These are phyloP conservation scores for Tipula unca DNA, from an alignment of 2,888 invertebrate genomes.

Conservation along the genomic window DNA sequence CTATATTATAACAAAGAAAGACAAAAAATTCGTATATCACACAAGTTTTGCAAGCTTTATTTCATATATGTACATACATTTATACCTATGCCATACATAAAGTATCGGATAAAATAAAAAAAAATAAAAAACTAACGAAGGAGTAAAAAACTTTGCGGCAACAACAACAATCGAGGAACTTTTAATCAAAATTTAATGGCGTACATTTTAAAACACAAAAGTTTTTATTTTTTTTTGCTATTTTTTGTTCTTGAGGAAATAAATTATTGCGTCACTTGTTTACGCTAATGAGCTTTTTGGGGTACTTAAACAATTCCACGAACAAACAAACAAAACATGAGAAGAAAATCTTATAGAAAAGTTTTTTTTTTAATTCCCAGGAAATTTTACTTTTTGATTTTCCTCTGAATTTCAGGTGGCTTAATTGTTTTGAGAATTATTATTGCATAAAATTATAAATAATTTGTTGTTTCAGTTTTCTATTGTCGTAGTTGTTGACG, in stretches of 20 bases:
- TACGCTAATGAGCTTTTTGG: slow-evolving; percentile 14
- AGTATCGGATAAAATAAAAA: too few species aligned
- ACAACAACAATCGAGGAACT: neutral
- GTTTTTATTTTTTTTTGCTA: neutral
- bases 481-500: too few species aligned
- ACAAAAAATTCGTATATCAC: too few species aligned
- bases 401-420: neutral
- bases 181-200: neutral
- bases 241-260: neutral
- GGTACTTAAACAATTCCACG: neutral
- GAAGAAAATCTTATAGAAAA: neutral
- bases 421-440: neutral
- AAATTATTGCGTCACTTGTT: slow-evolving; percentile 14
- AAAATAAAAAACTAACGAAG: too few species aligned
- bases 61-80: too few species aligned
- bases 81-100: too few species aligned
- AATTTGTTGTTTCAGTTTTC: neutral
- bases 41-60: too few species aligned
- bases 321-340: neutral
- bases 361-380: neutral
- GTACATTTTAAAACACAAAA: neutral
- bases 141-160: neutral
- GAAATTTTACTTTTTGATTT: neutral
- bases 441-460: neutral
- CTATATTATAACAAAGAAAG: too few species aligned